phyloP scores from a whole-genome alignment of 2,888 invertebrate species.

The Deladenus siricidicola region DNA sequence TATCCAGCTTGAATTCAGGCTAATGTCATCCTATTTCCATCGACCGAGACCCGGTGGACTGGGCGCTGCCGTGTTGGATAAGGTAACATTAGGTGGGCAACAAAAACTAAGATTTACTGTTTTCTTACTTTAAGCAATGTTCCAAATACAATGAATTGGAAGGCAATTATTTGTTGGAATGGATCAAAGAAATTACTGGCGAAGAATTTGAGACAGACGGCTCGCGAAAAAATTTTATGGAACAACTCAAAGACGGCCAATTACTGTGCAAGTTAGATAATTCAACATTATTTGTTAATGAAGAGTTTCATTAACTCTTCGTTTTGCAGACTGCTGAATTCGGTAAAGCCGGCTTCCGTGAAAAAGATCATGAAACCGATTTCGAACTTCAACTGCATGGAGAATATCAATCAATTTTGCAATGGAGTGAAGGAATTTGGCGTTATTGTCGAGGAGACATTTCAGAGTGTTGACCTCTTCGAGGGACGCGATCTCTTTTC shows the following conservation, averaged over 20 bases:
- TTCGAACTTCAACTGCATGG: constrained; percentile 88
- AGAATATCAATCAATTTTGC: constrained; percentile 89
- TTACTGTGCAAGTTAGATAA: constrained; percentile 71
- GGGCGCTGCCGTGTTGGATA: constrained; percentile 42
- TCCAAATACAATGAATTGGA: constrained; percentile 92
- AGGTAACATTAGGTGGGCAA: constrained; percentile 23
- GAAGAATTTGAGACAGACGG: constrained; percentile 70
- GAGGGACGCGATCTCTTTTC: constrained; percentile 89
- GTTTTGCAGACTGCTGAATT: constrained; percentile 68
- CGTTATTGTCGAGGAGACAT: constrained; percentile 75
- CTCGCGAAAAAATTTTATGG: constrained; percentile 85
- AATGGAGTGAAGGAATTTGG: constrained; percentile 70
- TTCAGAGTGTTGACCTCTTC: constrained; percentile 95
- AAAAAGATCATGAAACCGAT: constrained; percentile 81
- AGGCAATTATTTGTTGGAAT: constrained; percentile 81
- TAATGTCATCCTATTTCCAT: no score
- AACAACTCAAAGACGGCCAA: constrained; percentile 75
- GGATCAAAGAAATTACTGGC: constrained; percentile 76
- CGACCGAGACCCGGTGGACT: constrained; percentile 40
- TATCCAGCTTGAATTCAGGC: no score
- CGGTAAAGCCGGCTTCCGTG: constrained; percentile 72
- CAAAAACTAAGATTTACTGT: background rate
- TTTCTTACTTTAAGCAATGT: constrained; percentile 67
- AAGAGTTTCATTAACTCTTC: background rate
- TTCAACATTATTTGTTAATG: background rate